These are phyloP conservation scores for Clarias laeviceps DNA, from an alignment of 2,797 vertebrate genomes.

Conservation along the genomic window DNA sequence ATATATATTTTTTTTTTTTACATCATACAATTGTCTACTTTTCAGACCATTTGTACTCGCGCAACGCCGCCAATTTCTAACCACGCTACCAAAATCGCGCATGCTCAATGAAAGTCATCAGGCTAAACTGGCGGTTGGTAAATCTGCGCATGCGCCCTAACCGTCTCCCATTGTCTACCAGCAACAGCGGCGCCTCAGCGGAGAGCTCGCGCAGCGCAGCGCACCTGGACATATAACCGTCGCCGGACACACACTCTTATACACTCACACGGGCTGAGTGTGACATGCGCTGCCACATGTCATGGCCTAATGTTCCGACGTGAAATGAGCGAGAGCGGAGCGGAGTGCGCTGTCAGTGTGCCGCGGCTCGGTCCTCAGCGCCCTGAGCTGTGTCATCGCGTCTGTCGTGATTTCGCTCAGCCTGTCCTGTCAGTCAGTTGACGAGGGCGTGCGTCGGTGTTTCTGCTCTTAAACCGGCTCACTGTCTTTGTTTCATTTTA, in stretches of 20 bases:
- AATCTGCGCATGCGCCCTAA: slow-evolving; percentile 75
- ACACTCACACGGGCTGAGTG: slow-evolving; percentile 60
- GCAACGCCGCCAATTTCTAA: neutral
- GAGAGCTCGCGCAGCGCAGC: slow-evolving; percentile 21
- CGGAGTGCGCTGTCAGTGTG: slow-evolving; percentile 19
- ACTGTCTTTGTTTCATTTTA: slow-evolving; percentile 1
- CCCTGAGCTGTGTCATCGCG: slow-evolving; percentile 43
- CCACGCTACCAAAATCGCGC: slow-evolving; percentile 67
- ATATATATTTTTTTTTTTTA: neutral
- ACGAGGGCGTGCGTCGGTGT: slow-evolving; percentile 33
- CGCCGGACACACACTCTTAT: slow-evolving; percentile 56
- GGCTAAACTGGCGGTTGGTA: slow-evolving; percentile 18
- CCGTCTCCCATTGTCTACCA: slow-evolving; percentile 73
- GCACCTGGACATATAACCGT: slow-evolving; percentile 22
- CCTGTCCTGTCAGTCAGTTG: slow-evolving; percentile 38
- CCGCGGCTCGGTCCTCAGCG: slow-evolving; percentile 51
- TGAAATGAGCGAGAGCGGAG: slow-evolving; percentile 34
- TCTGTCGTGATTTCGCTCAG: slow-evolving; percentile 58
- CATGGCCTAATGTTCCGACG: slow-evolving; percentile 66
- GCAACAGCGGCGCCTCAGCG: slow-evolving; percentile 47
- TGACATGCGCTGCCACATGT: slow-evolving; percentile 58
- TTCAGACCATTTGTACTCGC: neutral
- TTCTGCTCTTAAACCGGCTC: slow-evolving; percentile 48
- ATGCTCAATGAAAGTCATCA: slow-evolving; percentile 73
- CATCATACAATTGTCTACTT: neutral